A percentile compares a stretch with the other conserved stretches of the same genome.
These are phyloP conservation scores for Emydoidea blandingii DNA, from an alignment of 2,797 vertebrate genomes.

Conservation along the genomic window DNA sequence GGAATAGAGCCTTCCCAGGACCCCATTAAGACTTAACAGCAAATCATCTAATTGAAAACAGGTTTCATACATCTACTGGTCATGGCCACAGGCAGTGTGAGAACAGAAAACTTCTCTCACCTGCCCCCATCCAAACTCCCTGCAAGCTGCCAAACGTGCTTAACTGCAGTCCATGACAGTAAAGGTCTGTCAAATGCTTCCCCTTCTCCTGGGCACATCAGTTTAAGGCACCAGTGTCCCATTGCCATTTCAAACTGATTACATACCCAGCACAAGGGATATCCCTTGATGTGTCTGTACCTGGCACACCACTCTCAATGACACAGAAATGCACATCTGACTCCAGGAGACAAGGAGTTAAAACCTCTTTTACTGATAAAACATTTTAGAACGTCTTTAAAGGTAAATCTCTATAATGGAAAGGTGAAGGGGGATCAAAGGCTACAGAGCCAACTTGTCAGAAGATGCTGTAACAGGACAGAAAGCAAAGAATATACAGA, in stretches of 20 bases:
- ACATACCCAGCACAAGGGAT: accelerated
- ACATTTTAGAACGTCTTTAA: background rate
- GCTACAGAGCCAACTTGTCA: background rate
- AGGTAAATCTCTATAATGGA: background rate
- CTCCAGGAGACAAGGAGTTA: background rate
- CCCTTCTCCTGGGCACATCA: background rate
- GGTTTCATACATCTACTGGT: background rate
- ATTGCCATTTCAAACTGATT: background rate
- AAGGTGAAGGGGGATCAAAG: constrained; percentile 23
- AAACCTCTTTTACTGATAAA: background rate
- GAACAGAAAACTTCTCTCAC: background rate
- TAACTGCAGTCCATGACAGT: accelerated
- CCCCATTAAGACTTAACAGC: accelerated
- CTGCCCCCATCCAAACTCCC: background rate
- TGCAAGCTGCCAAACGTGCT: background rate
- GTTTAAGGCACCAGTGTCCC: background rate
- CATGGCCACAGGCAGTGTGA: background rate
- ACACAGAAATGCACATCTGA: background rate
- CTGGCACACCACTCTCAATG: accelerated
- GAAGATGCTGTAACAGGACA: constrained; percentile 7
- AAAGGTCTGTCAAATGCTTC: accelerated
- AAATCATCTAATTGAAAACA: background rate
- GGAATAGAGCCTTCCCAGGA: background rate
- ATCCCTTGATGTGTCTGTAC: accelerated
- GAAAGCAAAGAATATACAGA: constrained; percentile 23